phyloP scores from a whole-genome alignment of 2,113 vertebrate genomes.

The Paraplagusia blochii region DNA sequence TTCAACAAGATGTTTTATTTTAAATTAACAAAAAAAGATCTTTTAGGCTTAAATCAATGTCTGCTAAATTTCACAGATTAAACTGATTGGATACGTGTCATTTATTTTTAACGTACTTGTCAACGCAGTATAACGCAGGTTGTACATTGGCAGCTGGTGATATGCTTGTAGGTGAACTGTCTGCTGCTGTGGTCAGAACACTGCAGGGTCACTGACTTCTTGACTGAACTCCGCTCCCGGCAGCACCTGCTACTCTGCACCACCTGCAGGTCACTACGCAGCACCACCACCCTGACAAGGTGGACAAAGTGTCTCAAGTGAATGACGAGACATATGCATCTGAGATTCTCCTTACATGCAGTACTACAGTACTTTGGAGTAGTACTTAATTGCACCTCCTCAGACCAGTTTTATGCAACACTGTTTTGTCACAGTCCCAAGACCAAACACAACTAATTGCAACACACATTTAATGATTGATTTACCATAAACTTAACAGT shows the following conservation, averaged over 20 bases:
- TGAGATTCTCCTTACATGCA: not conserved
- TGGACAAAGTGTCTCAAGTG: not conserved
- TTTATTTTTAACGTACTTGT: not conserved
- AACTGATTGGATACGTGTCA: not conserved
- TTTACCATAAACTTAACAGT: no score
- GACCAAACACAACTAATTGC: no score
- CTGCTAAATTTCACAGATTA: not conserved
- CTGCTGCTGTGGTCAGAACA: slow-evolving; percentile 27
- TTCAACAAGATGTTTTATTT: slow-evolving; percentile 23
- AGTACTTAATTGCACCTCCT: no score
- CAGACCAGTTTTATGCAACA: no score
- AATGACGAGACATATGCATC: not conserved
- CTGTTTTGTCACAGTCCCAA: no score
- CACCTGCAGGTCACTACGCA: slow-evolving; percentile 22
- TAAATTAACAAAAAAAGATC: not conserved
- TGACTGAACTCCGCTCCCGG: slow-evolving; percentile 12
- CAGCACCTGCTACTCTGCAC: slow-evolving; percentile 29
- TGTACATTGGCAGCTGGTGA: slow-evolving; percentile 48
- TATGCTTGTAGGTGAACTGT: slow-evolving; percentile 24
- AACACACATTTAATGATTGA: no score
- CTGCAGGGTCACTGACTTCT: slow-evolving; percentile 3
- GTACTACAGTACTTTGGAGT: no score
- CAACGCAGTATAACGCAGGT: not conserved
- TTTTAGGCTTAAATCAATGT: not conserved
- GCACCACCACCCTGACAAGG: slow-evolving; percentile 17